These are phyloP conservation scores for Narcine bancroftii DNA, from an alignment of 2,113 vertebrate species.

Conservation along the genomic window DNA sequence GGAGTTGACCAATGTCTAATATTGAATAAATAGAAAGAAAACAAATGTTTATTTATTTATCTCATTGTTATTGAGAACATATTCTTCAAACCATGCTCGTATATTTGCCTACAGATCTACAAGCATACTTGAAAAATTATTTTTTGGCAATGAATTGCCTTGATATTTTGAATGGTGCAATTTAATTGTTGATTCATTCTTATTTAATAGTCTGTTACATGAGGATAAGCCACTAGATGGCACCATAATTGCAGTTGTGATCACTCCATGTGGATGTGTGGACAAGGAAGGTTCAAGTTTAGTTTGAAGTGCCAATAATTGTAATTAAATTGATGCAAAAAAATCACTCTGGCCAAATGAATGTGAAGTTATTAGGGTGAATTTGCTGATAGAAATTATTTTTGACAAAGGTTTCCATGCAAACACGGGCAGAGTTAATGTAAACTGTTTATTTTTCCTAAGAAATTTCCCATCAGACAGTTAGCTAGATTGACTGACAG, in stretches of 20 bases:
- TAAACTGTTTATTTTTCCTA: no score
- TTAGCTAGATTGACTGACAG: no score
- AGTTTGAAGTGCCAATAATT: no score
- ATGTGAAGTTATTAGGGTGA: no score
- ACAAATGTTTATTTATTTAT: neutral
- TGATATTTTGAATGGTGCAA: neutral
- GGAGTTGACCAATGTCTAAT: neutral
- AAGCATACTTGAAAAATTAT: neutral
- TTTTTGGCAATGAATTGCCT: neutral
- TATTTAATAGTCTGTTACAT: neutral
- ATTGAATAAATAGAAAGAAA: neutral
- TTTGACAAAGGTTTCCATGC: no score
- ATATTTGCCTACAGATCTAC: neutral
- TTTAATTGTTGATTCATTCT: neutral
- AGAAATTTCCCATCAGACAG: no score
- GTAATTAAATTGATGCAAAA: no score
- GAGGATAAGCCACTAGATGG: conserved; percentile 1
- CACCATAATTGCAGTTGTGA: conserved; percentile 12
- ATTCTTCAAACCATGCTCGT: neutral
- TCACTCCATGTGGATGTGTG: neutral
- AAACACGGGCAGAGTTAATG: no score
- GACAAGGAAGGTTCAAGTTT: no score
- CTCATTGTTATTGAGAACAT: neutral
- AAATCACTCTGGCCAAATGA: no score
- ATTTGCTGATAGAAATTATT: no score